phyloP scores from a whole-genome alignment of 2,888 invertebrate genomes.

The Drosophila putrida region DNA sequence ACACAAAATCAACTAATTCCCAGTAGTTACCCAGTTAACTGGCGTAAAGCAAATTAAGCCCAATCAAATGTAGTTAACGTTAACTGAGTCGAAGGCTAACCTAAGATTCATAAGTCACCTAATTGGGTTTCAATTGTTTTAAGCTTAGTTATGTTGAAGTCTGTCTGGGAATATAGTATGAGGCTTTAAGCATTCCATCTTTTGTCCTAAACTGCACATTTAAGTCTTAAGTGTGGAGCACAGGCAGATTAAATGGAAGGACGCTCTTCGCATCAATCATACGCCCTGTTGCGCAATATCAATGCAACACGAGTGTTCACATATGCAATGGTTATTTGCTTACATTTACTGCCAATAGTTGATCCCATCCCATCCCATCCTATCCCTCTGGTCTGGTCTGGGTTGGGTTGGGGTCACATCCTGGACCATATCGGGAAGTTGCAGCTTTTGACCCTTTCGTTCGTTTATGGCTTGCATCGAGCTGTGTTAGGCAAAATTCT shows the following conservation, averaged over 20 bases:
- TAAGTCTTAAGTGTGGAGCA: neutral
- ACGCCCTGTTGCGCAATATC: constrained; percentile 63
- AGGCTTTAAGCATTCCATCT: neutral
- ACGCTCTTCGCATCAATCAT: constrained; percentile 60
- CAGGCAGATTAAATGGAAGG: neutral
- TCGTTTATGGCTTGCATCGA: constrained; percentile 17
- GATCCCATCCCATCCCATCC: neutral
- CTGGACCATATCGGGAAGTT: constrained; percentile 7
- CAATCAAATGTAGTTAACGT: neutral
- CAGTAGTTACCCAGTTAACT: neutral
- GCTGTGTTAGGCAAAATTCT: constrained; percentile 28
- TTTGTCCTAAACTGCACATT: neutral
- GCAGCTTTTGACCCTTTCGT: constrained; percentile 27
- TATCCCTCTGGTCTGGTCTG: too few species aligned
- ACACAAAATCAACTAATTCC: neutral
- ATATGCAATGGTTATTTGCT: constrained; percentile 29
- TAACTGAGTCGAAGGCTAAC: neutral
- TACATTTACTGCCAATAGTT: neutral
- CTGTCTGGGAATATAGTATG: neutral
- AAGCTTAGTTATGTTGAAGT: neutral
- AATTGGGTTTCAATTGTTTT: constrained; percentile 9
- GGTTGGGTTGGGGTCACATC: too few species aligned
- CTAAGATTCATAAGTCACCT: neutral
- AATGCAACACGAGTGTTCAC: constrained; percentile 40
- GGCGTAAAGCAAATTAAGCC: neutral